Base-by-base conservation (phyloP, 2,797 vertebrate genomes). In the Coendou prehensilis region DNA sequence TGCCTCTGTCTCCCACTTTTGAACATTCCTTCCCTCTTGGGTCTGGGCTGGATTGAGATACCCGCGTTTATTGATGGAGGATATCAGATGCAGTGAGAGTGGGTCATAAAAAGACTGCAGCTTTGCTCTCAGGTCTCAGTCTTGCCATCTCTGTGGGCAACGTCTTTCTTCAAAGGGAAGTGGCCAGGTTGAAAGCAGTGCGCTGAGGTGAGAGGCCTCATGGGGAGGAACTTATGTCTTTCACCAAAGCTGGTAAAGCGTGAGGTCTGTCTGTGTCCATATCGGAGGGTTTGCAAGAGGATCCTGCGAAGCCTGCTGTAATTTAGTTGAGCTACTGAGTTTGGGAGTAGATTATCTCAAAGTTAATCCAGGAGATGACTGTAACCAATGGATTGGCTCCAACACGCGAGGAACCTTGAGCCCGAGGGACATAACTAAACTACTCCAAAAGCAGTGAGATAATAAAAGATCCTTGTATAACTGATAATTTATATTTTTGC, bases 121-220 rank as follows among this genome's bases (percentile, higher is more conserved):
- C 22, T 92, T 45, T 15, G 4, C 14, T 61, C 20, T 75, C 14
- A 13, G 10, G 9, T 1, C n/a, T 92, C 8, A 52, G 13, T n/a
- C 3, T 37, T 45, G 8, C 63, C 41, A 10, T 82, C 22, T 26
- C 5, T 83, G 33, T 45, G n/a, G 45, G 26, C 2, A 11, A 52
- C 5, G 1, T 30, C 18, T 33, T 11, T 23, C 15, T 75, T 7
- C 11, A 3, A 2, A 64, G 91, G 63, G 15, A 45, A 64, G 37
- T 0, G 15, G 41, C 23, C 18, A 6, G 20, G 50, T 10, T 64
- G 45, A 59, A 4, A 64, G 1, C 23, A 30, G 1, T 5, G 0
- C 5, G 64, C 1, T 11, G 11, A 79, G 28, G 18, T 61, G 9
- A 26, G 17, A 71, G 26, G 9, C 2, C 2, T 11, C 7, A 1